Percentiles rank a stretch among this genome's conserved stretches.
These are phyloP conservation scores for Xenentodon cancila DNA, from an alignment of 2,797 vertebrate genomes.

Conservation along the genomic window DNA sequence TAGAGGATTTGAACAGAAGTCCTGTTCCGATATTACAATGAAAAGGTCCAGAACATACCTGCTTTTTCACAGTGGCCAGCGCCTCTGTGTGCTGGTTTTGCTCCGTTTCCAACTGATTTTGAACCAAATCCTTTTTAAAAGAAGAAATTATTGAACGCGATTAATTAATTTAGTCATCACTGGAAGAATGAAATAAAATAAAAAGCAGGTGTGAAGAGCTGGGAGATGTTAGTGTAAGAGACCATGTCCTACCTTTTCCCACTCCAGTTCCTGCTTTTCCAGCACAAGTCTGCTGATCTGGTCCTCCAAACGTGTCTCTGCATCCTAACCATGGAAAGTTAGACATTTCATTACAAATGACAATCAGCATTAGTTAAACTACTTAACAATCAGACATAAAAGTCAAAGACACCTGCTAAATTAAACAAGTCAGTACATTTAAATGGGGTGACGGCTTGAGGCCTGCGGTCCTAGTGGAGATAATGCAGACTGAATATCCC, in stretches of 20 bases:
- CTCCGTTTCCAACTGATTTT: constrained; percentile 80
- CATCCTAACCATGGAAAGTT: constrained; percentile 81
- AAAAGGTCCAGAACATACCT: constrained; percentile 78
- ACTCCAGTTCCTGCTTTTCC: constrained; percentile 93
- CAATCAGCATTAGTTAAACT: too few relatives aligned
- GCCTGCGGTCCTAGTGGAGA: constrained; percentile 2
- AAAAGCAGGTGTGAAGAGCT: neutral
- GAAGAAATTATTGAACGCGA: rapidly evolving
- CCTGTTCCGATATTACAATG: constrained; percentile 2
- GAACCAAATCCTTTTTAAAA: constrained; percentile 85
- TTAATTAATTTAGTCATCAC: rapidly evolving
- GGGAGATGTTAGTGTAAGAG: neutral
- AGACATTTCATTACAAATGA: constrained; percentile 5
- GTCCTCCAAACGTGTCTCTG: constrained; percentile 87
- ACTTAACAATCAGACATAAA: neutral
- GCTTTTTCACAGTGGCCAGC: constrained; percentile 83
- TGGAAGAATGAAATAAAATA: neutral
- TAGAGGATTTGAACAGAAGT: constrained; percentile 15
- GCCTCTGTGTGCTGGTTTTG: constrained; percentile 85
- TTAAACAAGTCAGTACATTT: constrained; percentile 4
- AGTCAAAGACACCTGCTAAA: constrained; percentile 5
- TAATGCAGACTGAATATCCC: constrained; percentile 11
- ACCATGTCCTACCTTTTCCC: constrained; percentile 86
- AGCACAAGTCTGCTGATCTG: constrained; percentile 88
- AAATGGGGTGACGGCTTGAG: neutral